phyloP scores from a whole-genome alignment of 2,797 vertebrate genomes.

The Silurus lanzhouensis region DNA sequence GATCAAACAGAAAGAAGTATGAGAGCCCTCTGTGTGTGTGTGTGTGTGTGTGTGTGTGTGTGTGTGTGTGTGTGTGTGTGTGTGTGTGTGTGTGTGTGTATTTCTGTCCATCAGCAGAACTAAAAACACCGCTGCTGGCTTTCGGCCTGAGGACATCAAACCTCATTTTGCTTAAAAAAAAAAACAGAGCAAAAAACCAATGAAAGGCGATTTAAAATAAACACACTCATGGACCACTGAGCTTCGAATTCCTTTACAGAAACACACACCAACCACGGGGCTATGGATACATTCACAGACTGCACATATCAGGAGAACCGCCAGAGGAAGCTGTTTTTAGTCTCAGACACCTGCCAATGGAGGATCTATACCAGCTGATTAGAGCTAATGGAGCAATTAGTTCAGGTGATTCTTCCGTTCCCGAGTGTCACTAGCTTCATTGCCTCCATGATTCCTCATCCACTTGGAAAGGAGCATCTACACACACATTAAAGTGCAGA shows the following conservation, averaged over 20 bases:
- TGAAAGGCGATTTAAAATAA: slow-evolving; percentile 18
- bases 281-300: slow-evolving; percentile 5
- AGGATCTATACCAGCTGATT: slow-evolving; percentile 17
- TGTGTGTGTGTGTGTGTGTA: neutral
- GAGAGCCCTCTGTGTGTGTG: neutral
- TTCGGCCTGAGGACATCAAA: slow-evolving; percentile 10
- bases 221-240: slow-evolving; percentile 9
- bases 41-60: too few relatives aligned
- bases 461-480: slow-evolving; percentile 32
- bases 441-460: slow-evolving; percentile 29
- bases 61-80: too few relatives aligned
- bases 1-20: slow-evolving; percentile 9
- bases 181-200: slow-evolving; percentile 17
- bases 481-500: slow-evolving; percentile 16
- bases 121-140: slow-evolving; percentile 34
- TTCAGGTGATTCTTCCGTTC: slow-evolving; percentile 40
- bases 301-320: slow-evolving; percentile 10
- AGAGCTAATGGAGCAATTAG: slow-evolving; percentile 42
- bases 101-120: slow-evolving; percentile 35
- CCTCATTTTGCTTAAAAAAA: slow-evolving; percentile 23
- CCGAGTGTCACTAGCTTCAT: slow-evolving; percentile 38
- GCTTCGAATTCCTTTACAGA: slow-evolving; percentile 12
- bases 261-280: slow-evolving; percentile 12
- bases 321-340: neutral
- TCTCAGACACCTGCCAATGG: slow-evolving; percentile 21